Evolutionary conservation across 2,888 invertebrate genomes (phyloP).

Genomic region (Sarcophaga subvicina): DNA sequence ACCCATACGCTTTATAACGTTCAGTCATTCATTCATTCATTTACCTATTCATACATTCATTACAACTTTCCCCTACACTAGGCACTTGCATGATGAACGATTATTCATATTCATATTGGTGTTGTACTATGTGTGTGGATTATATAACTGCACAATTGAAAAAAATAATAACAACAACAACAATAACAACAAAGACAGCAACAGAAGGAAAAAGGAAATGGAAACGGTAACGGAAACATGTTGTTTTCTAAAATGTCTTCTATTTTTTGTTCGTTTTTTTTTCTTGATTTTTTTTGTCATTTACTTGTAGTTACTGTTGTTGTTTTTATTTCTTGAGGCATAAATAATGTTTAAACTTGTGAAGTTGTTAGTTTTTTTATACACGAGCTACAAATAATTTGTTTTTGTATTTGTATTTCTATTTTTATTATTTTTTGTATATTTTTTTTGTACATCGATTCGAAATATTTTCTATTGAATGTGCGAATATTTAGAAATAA

Average conservation of each 20-base stretch:
- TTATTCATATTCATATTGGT: not conserved
- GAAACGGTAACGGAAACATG: constrained; percentile 72
- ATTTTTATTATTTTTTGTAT: constrained; percentile 5
- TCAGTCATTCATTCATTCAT: constrained; percentile 10
- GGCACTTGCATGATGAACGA: not conserved
- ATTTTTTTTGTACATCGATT: not conserved
- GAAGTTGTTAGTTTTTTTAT: constrained; percentile 34
- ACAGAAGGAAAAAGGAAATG: constrained; percentile 66
- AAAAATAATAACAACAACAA: not conserved
- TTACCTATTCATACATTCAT: not conserved
- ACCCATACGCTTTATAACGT: constrained; percentile 38
- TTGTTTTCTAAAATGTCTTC: constrained; percentile 70
- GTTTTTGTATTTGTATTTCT: not conserved
- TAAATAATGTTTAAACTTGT: constrained; percentile 52
- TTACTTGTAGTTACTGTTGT: not conserved
- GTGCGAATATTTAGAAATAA: not conserved
- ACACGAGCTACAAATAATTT: not conserved
- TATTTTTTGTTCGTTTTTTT: constrained; percentile 38
- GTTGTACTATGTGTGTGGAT: not conserved
- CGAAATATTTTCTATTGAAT: too few species aligned
- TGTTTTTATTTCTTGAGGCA: constrained; percentile 56
- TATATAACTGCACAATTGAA: too few species aligned
- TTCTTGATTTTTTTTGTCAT: not conserved
- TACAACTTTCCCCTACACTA: not conserved
- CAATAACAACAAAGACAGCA: constrained; percentile 18